phyloP scores from a whole-genome alignment of 2,797 vertebrate genomes.

The Onychomys arenicola region DNA sequence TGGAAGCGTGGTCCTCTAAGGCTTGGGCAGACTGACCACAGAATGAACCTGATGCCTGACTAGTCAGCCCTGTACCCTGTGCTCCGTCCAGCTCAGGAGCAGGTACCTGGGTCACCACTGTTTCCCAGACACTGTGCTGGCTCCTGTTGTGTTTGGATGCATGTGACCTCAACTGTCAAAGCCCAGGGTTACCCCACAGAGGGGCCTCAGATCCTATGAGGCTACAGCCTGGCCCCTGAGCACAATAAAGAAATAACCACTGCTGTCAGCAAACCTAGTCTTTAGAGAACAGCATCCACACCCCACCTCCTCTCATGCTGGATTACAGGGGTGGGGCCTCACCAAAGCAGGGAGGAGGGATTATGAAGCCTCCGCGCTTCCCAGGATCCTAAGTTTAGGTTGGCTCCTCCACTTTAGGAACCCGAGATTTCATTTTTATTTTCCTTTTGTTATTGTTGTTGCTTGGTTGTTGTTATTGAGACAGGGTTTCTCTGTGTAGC shows the following conservation, averaged over 20 bases:
- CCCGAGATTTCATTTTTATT: background rate
- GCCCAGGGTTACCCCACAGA: background rate
- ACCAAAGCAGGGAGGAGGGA: no score
- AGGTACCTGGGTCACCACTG: accelerated
- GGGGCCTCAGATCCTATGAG: accelerated
- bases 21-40: background rate
- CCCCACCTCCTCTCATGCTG: accelerated
- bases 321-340: background rate
- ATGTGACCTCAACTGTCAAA: background rate
- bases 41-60: background rate
- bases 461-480: no score
- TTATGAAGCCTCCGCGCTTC: background rate
- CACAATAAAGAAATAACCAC: no score
- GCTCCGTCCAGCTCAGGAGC: background rate
- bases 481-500: no score
- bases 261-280: background rate
- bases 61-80: background rate
- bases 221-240: accelerated
- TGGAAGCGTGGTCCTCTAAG: background rate
- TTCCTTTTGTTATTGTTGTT: no score
- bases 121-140: background rate
- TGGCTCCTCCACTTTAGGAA: background rate
- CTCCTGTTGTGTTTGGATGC: no score
- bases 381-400: background rate
- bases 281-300: background rate